These are phyloP conservation scores for Fistularia tabacaria DNA, from an alignment of 2,797 vertebrate genomes.

Conservation along the genomic window DNA sequence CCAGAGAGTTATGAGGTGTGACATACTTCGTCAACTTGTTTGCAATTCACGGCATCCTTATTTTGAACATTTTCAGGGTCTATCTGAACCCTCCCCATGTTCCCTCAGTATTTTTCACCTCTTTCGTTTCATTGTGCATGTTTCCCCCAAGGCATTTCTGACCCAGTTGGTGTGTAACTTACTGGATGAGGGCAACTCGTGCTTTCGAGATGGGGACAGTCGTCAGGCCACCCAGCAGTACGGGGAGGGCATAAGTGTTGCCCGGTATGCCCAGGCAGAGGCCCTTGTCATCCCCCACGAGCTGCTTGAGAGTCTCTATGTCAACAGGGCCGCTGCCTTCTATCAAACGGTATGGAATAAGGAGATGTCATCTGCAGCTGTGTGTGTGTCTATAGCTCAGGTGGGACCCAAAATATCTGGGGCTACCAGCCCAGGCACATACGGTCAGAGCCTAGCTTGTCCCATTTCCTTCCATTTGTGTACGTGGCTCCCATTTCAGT, in stretches of 20 bases:
- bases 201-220: conserved; percentile 88
- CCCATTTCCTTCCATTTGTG: too few species aligned
- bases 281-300: conserved; percentile 87
- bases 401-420: too few species aligned
- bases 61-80: not conserved
- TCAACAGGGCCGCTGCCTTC: conserved; percentile 92
- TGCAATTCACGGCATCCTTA: not conserved
- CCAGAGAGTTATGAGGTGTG: conserved; percentile 94
- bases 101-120: not conserved
- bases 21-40: not conserved
- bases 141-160: conserved; percentile 80
- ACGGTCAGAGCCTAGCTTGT: too few species aligned
- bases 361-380: too few species aligned
- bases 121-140: not conserved
- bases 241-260: conserved; percentile 90
- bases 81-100: not conserved
- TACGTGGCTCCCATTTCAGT: too few species aligned
- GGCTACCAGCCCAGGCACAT: too few species aligned
- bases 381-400: too few species aligned
- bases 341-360: conserved; percentile 83
- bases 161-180: conserved; percentile 93
- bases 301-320: conserved; percentile 89
- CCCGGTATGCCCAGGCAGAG: conserved; percentile 90
- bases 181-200: conserved; percentile 91
- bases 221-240: conserved; percentile 89